These are phyloP conservation scores for Microcaecilia unicolor DNA, from an alignment of 2,797 vertebrate genomes.

Conservation along the genomic window DNA sequence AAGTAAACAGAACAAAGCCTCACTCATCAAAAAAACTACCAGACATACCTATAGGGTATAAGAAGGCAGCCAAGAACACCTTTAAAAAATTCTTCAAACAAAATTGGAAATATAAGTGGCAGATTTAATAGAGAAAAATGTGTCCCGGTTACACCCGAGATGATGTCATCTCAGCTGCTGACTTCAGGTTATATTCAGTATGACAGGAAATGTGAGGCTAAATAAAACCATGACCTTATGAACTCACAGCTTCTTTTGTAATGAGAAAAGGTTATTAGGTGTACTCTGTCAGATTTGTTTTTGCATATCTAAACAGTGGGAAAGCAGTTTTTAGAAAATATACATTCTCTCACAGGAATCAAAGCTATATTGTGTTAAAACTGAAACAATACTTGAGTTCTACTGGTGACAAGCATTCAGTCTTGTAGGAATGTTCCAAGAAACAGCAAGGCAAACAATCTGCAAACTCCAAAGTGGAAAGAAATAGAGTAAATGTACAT, in stretches of 20 bases:
- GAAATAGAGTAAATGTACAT: no score
- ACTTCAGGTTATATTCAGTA: constrained; percentile 26
- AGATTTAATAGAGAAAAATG: constrained; percentile 24
- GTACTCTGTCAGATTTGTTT: no score
- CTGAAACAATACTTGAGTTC: no score
- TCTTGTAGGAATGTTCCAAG: no score
- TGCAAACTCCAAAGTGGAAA: no score
- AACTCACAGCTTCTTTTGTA: not conserved
- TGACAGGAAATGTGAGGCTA: constrained; percentile 12
- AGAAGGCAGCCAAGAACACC: constrained; percentile 19
- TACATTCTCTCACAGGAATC: no score
- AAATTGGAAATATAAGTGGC: constrained; percentile 2
- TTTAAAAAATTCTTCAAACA: constrained; percentile 3
- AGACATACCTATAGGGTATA: constrained; percentile 42
- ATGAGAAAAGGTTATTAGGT: no score
- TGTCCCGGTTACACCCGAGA: constrained; percentile 1
- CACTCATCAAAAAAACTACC: constrained; percentile 46
- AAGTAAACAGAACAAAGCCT: constrained; percentile 70
- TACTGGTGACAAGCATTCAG: no score
- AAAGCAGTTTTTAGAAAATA: no score
- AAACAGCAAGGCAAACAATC: no score
- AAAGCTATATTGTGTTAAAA: no score
- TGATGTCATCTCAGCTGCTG: constrained; percentile 26
- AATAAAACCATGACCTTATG: not conserved
- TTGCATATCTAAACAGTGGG: no score